phyloP scores from a whole-genome alignment of 2,888 invertebrate genomes.

The Conus canariensis region DNA sequence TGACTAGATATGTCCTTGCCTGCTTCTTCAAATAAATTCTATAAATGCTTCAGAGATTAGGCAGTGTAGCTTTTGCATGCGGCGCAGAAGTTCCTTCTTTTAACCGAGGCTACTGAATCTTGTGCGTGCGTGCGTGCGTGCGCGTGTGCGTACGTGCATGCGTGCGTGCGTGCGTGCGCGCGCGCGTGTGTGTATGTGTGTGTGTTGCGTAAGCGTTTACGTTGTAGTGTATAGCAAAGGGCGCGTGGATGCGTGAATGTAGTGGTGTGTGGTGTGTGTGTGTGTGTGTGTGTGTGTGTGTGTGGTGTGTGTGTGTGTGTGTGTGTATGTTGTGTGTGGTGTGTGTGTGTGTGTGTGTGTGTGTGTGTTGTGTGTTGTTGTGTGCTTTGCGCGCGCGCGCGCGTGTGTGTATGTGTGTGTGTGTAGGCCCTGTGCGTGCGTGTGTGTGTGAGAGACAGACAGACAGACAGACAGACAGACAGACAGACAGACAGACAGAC shows the following conservation, averaged over 20 bases:
- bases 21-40: too few relatives aligned
- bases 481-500: background rate
- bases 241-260: too few relatives aligned
- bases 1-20: too few relatives aligned
- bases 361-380: background rate
- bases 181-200: background rate
- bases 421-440: background rate
- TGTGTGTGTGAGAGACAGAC: background rate
- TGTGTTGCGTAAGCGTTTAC: too few relatives aligned
- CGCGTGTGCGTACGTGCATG: background rate
- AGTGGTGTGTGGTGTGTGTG: background rate
- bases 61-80: too few relatives aligned
- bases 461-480: constrained; percentile 5
- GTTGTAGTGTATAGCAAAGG: too few relatives aligned
- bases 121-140: background rate
- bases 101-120: too few relatives aligned
- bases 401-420: too few relatives aligned
- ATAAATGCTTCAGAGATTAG: too few relatives aligned
- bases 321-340: background rate
- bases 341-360: background rate
- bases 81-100: too few relatives aligned
- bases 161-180: background rate
- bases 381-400: too few relatives aligned
- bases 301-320: constrained; percentile 17
- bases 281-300: constrained; percentile 10